Evolutionary conservation across 2,888 invertebrate species (phyloP).

Genomic region (Acleris emargana): DNA sequence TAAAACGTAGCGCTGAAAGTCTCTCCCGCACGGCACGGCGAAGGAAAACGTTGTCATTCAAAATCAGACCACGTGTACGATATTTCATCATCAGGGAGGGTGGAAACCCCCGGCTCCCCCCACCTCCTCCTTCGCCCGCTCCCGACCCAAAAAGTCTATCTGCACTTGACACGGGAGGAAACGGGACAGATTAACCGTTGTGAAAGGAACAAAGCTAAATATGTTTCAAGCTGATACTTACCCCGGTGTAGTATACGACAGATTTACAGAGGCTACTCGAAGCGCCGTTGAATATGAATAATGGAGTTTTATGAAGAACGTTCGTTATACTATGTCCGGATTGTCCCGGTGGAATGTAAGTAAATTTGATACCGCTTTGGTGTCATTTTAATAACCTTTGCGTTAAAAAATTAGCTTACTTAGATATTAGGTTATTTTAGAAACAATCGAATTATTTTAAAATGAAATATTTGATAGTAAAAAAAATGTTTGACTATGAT

Average conservation of each 20-base stretch:
- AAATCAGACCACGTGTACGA: slow-evolving; percentile 89
- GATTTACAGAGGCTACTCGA: slow-evolving; percentile 52
- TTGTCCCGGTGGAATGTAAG: slow-evolving; percentile 6
- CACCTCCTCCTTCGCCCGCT: slow-evolving; percentile 52
- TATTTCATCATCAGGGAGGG: slow-evolving; percentile 87
- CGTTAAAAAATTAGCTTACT: not conserved
- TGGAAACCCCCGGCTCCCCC: slow-evolving; percentile 54
- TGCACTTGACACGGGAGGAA: slow-evolving; percentile 83
- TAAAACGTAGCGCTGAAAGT: slow-evolving; percentile 75
- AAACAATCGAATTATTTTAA: too few relatives aligned
- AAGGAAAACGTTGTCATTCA: slow-evolving; percentile 87
- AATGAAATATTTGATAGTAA: too few relatives aligned
- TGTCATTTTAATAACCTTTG: slow-evolving; percentile 21
- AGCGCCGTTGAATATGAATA: slow-evolving; percentile 34
- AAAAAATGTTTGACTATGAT: too few relatives aligned
- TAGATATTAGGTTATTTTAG: too few relatives aligned
- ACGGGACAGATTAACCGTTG: slow-evolving; percentile 83
- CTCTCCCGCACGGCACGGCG: slow-evolving; percentile 69
- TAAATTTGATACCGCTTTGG: slow-evolving; percentile 23
- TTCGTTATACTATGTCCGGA: slow-evolving; percentile 21
- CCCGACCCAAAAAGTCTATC: slow-evolving; percentile 82
- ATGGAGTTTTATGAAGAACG: slow-evolving; percentile 24
- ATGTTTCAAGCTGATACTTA: slow-evolving; percentile 82
- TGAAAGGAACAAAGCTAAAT: slow-evolving; percentile 84
- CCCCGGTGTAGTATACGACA: slow-evolving; percentile 61